Evolutionary conservation across 1,140 invertebrate species (phyloP), one percentile per base, ranked within the genome.

Genomic region (Hyles vespertilio): DNA sequence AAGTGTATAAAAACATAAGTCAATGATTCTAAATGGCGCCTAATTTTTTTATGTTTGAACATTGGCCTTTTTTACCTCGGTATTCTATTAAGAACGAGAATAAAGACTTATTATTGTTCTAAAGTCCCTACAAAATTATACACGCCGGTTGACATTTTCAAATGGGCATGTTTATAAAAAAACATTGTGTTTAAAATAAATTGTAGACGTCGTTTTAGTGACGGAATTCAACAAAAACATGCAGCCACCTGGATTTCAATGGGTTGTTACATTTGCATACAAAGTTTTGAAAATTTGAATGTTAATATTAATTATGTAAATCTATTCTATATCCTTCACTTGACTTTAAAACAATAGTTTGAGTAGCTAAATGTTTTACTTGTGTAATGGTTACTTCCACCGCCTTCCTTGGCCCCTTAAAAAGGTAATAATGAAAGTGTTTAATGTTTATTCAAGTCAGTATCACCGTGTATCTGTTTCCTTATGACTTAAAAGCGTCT

Each of bases 241-340:
- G 52, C 53, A 75, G 60, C 63, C 73, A 74, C 56, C 61, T 80
- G 74, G 73, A 78, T 80, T 74, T 70, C 51, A 81, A 84, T 73
- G 69, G 69, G 49, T n/a, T 48, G 7, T 44, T 56, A 8, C 57
- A 84, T 85, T 85, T 69, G 47, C 78, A 85, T 82, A 83, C 81
- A 84, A 85, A 84, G 72, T 79, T 72, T 69, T 55, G 61, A 49
- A 50, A 63, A 74, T 77, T 69, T 73, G 58, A 67, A 75, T 77
- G 69, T 81, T 77, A 67, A 75, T 77, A 67, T 81, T 77, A 77
- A 77, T 82, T 81, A 84, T 82, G 74, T 81, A 72, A 82, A 82
- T 76, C 3, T 51, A 80, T 76, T 74, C 79, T 36, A 77, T 82
- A 82, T 81, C 81, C 75, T 78, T 75, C 52, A 47, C 63, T 73